A percentile compares a stretch with the other conserved stretches of the same genome.
These are phyloP conservation scores for Onchidella celtica DNA, from an alignment of 2,888 invertebrate species.

Conservation along the genomic window DNA sequence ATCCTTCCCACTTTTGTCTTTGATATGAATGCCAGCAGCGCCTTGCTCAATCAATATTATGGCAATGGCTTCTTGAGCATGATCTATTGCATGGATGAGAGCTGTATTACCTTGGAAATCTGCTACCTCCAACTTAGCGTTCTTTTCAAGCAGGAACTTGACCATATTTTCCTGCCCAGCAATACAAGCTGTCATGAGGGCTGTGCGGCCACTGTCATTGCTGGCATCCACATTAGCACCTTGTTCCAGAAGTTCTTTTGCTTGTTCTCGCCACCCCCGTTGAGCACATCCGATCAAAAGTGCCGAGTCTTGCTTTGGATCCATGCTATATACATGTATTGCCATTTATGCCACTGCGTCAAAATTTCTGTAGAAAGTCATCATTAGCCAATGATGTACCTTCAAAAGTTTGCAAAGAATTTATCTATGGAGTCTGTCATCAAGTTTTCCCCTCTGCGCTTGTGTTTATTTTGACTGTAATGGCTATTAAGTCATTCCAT, in stretches of 20 bases:
- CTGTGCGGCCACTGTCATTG: conserved; percentile 12
- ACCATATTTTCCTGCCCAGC: conserved; percentile 15
- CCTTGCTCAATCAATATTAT: conserved; percentile 16
- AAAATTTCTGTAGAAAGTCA: background rate
- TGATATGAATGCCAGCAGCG: conserved; percentile 30
- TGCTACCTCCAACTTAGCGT: conserved; percentile 5
- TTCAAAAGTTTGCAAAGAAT: too few species aligned
- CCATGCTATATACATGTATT: background rate
- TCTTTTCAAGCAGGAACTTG: background rate
- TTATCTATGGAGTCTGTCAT: too few species aligned
- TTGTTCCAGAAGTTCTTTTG: background rate
- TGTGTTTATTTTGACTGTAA: background rate
- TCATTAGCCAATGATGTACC: background rate
- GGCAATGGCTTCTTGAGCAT: background rate
- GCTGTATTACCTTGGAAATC: conserved; percentile 18
- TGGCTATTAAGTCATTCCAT: too few species aligned
- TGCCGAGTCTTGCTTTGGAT: conserved; percentile 5
- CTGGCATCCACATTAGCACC: background rate
- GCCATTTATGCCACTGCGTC: too few species aligned
- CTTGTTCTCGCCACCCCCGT: background rate
- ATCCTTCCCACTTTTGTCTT: conserved; percentile 15
- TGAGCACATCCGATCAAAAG: conserved; percentile 31
- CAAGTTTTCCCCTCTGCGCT: too few species aligned
- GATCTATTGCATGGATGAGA: conserved; percentile 14
- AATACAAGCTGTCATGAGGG: conserved; percentile 26